Conservation (phyloP, 64 coral and sea anemone genomes). For the Trachythela sp. region DNA sequence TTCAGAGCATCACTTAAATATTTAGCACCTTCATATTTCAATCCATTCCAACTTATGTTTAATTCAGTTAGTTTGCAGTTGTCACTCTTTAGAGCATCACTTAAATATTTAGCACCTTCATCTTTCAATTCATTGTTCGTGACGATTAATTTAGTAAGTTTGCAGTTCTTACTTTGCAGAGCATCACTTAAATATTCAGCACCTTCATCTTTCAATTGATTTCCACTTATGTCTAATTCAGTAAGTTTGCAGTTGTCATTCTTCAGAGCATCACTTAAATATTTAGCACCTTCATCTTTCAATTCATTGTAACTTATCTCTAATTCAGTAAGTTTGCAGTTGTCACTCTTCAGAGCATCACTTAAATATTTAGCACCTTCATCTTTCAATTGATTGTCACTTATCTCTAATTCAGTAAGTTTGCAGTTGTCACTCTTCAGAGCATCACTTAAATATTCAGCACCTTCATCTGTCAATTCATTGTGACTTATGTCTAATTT, state of each 20-base stretch:
- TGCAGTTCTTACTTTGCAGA: neutral
- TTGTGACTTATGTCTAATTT: no score
- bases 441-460: no score
- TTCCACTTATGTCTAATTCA: neutral
- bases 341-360: no score
- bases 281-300: neutral
- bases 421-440: no score
- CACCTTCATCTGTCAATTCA: neutral
- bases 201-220: neutral
- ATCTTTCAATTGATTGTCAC: no score
- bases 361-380: no score
- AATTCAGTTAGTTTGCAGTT: constrained; percentile 3
- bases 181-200: neutral
- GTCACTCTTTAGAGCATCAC: neutral
- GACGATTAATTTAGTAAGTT: neutral
- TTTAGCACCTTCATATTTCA: neutral
- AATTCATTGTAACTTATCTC: neutral
- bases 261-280: neutral
- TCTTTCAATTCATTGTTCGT: neutral
- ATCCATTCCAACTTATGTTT: neutral
- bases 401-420: neutral
- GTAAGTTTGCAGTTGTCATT: neutral
- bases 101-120: constrained; percentile 1
- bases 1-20: neutral
- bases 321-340: neutral